Conservation (phyloP, 2,113 vertebrate genomes). For the Oncorhynchus tshawytscha region DNA sequence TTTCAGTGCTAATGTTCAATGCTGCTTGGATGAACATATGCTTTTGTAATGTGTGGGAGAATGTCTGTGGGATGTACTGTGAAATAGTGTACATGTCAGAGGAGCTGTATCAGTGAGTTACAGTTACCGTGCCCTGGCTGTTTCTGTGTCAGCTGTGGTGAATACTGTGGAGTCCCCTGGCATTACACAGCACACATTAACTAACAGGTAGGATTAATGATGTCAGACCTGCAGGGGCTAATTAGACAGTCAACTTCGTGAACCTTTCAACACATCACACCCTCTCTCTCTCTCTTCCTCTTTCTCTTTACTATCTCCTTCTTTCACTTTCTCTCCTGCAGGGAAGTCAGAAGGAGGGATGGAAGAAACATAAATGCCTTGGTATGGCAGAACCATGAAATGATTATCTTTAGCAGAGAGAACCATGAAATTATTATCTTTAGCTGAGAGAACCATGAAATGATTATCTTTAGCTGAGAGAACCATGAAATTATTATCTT, state of each 20-base stretch:
- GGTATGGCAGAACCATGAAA: neutral
- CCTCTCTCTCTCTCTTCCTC: conserved; percentile 35
- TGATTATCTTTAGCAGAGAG: no score
- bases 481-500: no score
- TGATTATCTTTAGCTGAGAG: no score
- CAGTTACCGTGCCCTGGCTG: conserved; percentile 33
- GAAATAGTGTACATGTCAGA: conserved; percentile 53
- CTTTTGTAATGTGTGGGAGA: conserved; percentile 65
- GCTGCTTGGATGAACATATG: conserved; percentile 52
- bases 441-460: no score
- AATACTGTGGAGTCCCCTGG: conserved; percentile 67
- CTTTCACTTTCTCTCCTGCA: neutral
- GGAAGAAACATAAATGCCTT: conserved; percentile 42
- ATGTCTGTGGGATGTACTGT: conserved; percentile 44
- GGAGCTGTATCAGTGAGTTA: conserved; percentile 47
- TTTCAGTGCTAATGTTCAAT: conserved; percentile 19
- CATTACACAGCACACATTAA: conserved; percentile 65
- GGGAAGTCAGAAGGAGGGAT: conserved; percentile 23
- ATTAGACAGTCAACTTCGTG: conserved; percentile 72
- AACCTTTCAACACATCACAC: conserved; percentile 71
- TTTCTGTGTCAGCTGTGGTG: conserved; percentile 64
- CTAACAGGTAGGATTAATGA: conserved; percentile 77
- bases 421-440: no score
- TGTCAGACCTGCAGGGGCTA: conserved; percentile 71
- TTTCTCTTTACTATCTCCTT: conserved; percentile 14